Evolutionary conservation across 2,888 invertebrate genomes (phyloP), one percentile per base, ranked within the genome.

Genomic region (Agelastica alni): DNA sequence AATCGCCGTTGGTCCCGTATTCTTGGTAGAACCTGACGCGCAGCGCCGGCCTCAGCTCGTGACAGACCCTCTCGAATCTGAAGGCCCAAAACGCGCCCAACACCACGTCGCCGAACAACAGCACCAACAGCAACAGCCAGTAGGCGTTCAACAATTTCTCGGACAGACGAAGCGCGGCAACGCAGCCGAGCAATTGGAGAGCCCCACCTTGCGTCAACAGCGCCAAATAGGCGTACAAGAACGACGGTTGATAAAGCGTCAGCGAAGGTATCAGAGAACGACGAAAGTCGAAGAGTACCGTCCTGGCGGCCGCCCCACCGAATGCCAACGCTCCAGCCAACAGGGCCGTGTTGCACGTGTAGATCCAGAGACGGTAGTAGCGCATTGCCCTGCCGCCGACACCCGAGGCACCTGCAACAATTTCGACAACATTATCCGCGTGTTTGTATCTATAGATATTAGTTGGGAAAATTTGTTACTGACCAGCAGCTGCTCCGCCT

Each of bases 361-460:
- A 92, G 77, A 93, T 92, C 92, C 92, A 92, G 78, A 92, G 86
- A 80, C 91, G 88, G 80, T 91, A 90, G 82, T 90, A 90, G 83
- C 89, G 83, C 85, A 84, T 85, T 73, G 83, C 80, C 80, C 75
- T 73, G 65, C 70, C 68, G 62, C 72, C 70, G 62, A 72, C 64
- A 58, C 69, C 68, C 58, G 70, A 68, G 68, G 71, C 70, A 62
- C 72, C 81, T 49, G 22, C 2, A 78, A 84, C 83, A 76, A 16
- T 4, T 17, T 9, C 4, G 16, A 34, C 9, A 16, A 26, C 4
- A 34, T 7, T n/a, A n/a, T n/a, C n/a, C n/a, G n/a, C n/a, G n/a
- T n/a, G n/a, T n/a, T n/a, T n/a, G n/a, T n/a, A n/a, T n/a, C n/a
- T n/a, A n/a, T n/a, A n/a, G n/a, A n/a, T n/a, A n/a, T n/a, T n/a